Evolutionary conservation across 2,797 vertebrate genomes (phyloP).

Genomic region (Falco concolor): DNA sequence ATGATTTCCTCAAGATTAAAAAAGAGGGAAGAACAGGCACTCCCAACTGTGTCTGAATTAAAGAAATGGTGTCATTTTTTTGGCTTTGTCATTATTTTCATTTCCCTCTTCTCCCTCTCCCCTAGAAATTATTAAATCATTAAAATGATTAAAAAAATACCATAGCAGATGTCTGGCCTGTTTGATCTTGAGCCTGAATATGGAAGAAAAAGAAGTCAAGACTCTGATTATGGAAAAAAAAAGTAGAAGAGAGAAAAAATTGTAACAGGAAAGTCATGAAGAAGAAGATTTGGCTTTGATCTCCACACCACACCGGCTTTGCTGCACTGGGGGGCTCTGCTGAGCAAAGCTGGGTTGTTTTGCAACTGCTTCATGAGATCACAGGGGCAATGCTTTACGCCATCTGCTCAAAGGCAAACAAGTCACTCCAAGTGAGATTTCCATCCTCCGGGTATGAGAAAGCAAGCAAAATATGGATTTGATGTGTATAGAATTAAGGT

Average conservation of each 20-base stretch:
- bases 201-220: constrained; percentile 55
- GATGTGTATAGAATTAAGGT: constrained; percentile 25
- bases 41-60: not conserved
- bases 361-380: not conserved
- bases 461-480: constrained; percentile 39
- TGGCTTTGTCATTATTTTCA: constrained; percentile 49
- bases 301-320: not conserved
- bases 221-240: constrained; percentile 65
- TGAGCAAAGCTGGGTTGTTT: constrained; percentile 10
- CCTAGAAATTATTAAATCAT: constrained; percentile 55
- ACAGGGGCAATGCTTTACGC: constrained; percentile 22
- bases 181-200: constrained; percentile 74
- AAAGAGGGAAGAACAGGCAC: not conserved
- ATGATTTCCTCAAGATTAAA: not conserved
- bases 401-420: constrained; percentile 22
- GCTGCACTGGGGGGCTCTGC: not conserved
- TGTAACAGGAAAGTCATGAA: constrained; percentile 58
- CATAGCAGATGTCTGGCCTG: constrained; percentile 68
- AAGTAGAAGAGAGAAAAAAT: constrained; percentile 19
- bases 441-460: constrained; percentile 1
- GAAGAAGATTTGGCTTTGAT: constrained; percentile 73
- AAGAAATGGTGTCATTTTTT: constrained; percentile 22
- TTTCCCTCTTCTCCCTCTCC: constrained; percentile 20
- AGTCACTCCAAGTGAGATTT: constrained; percentile 35
- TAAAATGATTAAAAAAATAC: constrained; percentile 58